Percentiles rank a stretch among this genome's conserved stretches.
Conservation (phyloP, 2,888 invertebrate genomes). For the Drosophila nr. perissopoda region DNA sequence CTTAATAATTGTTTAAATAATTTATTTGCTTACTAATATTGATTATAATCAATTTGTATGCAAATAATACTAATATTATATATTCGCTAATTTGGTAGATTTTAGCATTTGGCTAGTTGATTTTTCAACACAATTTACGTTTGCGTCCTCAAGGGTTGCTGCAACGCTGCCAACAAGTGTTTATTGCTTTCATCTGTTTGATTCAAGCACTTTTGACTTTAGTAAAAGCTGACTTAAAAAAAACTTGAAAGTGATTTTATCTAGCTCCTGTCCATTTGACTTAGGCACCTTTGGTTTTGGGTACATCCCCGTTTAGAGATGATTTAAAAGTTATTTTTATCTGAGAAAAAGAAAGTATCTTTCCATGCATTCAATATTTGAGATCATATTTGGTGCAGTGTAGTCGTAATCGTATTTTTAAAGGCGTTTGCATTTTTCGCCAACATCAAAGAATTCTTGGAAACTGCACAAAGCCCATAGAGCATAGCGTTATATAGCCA, state of each 20-base stretch:
- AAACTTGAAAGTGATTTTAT: neutral
- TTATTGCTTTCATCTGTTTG: neutral
- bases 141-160: neutral
- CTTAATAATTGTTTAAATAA: neutral
- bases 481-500: conserved; percentile 3
- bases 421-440: conserved; percentile 63
- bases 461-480: conserved; percentile 44
- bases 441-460: conserved; percentile 74
- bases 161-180: neutral
- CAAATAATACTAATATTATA: neutral
- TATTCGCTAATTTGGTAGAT: neutral
- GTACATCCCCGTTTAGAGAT: neutral
- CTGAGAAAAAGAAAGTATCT: neutral
- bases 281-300: neutral
- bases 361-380: neutral
- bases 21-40: neutral
- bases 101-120: neutral
- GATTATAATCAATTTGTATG: neutral
- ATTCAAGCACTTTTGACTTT: neutral
- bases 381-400: conserved; percentile 22
- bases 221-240: neutral
- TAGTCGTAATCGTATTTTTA: conserved; percentile 8
- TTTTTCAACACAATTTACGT: neutral
- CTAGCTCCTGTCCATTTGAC: neutral
- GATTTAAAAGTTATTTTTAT: neutral